Conservation (phyloP, 2,113 vertebrate genomes). For the Eolophus roseicapilla region DNA sequence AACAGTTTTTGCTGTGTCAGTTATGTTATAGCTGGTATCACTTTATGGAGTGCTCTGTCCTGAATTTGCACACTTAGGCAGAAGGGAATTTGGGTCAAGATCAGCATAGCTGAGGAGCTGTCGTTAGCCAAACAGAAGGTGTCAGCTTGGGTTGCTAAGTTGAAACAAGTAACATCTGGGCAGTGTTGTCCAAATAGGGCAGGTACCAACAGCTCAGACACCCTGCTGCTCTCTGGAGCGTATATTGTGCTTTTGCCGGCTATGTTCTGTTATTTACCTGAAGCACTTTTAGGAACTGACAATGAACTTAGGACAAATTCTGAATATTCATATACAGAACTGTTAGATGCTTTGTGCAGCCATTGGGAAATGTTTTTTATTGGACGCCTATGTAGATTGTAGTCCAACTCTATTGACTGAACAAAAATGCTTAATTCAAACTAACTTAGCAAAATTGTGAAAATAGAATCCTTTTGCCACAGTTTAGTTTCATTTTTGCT, state of each 20-base stretch:
- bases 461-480: background rate
- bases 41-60: background rate
- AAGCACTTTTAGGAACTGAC: background rate
- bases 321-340: background rate
- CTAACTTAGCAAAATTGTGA: background rate
- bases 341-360: background rate
- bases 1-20: background rate
- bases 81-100: background rate
- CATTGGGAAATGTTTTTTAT: background rate
- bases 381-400: background rate
- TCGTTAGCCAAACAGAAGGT: background rate
- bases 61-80: background rate
- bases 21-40: background rate
- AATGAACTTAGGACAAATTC: background rate
- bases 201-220: background rate
- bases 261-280: background rate
- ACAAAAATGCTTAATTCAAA: background rate
- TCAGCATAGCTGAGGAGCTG: background rate
- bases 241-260: background rate
- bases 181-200: background rate
- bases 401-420: background rate
- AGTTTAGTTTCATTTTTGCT: background rate
- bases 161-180: background rate
- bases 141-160: background rate
- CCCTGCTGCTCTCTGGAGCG: background rate